Conservation (phyloP, 2,113 vertebrate species). For the Bungarus multicinctus region DNA sequence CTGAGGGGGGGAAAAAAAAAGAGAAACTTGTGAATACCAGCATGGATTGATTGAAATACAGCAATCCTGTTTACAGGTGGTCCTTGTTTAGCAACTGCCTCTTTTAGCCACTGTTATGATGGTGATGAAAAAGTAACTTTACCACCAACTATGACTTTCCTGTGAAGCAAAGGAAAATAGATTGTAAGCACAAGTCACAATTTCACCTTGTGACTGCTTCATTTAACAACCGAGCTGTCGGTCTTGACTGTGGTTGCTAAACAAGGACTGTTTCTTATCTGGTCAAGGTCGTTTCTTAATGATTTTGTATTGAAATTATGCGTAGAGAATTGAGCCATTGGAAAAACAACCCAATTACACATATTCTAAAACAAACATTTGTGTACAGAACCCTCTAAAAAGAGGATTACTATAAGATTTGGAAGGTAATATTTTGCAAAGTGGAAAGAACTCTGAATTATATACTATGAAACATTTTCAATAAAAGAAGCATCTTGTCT, state of each 20-base stretch:
- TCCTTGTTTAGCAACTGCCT: background rate
- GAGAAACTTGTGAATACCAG: constrained; percentile 46
- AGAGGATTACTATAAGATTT: background rate
- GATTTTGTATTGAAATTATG: background rate
- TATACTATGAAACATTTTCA: background rate
- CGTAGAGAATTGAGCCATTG: background rate
- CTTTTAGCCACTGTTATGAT: background rate
- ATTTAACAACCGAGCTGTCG: background rate
- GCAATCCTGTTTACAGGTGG: background rate
- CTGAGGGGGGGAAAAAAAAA: constrained; percentile 70
- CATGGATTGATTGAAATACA: constrained; percentile 29
- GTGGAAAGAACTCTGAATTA: background rate
- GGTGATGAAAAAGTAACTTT: background rate
- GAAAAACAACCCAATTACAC: background rate
- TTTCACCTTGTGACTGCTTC: background rate
- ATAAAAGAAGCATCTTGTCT: background rate
- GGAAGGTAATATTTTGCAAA: background rate
- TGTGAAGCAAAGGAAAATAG: background rate
- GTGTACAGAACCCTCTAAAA: background rate
- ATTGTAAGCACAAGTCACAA: background rate
- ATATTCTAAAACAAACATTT: background rate
- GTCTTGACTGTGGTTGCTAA: background rate
- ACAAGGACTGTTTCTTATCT: fast-evolving
- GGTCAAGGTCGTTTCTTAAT: background rate
- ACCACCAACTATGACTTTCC: background rate